Base-by-base conservation (phyloP, 2,113 vertebrate species). In the Platichthys flesus region DNA sequence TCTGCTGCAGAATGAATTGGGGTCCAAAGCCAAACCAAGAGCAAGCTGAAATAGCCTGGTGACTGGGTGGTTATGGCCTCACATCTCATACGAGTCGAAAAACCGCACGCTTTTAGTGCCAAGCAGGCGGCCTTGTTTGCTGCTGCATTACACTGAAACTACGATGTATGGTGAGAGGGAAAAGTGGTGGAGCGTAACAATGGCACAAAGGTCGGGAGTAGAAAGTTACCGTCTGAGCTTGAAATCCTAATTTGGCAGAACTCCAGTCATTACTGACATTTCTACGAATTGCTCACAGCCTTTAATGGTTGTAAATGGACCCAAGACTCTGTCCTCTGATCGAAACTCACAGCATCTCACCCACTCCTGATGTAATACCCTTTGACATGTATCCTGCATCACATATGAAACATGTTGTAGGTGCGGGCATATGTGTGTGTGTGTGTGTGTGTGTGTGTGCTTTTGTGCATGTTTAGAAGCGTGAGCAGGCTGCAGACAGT, bases 401-500 rank as follows among this genome's bases (percentile, higher is more conserved):
- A 84, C 83, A 84, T 86, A 87, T 84, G 64, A 85, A 86, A 84
- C 28, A 26, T 71, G 67, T 58, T 52, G 71, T 75, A 40, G 51
- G 74, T 82, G 80, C 4, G 14, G 40, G 71, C 69, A 74, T 63
- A 57, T 24, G 24, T 24, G 24, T 24, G 24, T 24, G 24, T 16
- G 56, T 75, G 60, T 16, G 24, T 81, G 77, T 68, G 80, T 16
- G 56, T 75, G 60, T 18, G 24, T 81, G 84, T 70, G 73, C 75
- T 52, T 73, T 61, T 18, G 24, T 81, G 84, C 70, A n/a, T 78
- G 82, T 88, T 79, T 35, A 64, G 64, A 86, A 78, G 84, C 1
- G 76, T 57, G 82, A 85, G 85, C 92, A 88, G 82, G 85, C 89
- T 87, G 86, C 81, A 92, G 91, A 92, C 84, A 88, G 90, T 76